A percentile compares a stretch with the other conserved stretches of the same genome.
phyloP scores from a whole-genome alignment of 2,888 invertebrate genomes.

The Hirtodrosophila histrioides region DNA sequence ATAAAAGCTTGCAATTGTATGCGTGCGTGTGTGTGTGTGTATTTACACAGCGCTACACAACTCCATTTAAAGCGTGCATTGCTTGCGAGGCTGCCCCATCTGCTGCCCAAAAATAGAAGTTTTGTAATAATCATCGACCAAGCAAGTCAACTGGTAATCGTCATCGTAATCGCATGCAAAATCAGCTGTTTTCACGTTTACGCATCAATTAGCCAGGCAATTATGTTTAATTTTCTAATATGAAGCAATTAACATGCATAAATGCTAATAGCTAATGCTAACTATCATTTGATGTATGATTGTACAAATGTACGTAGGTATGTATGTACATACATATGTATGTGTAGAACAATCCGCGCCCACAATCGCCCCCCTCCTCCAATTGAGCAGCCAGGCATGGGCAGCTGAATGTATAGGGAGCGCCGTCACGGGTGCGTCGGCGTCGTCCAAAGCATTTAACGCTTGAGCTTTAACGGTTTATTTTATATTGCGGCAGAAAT shows the following conservation, averaged over 20 bases:
- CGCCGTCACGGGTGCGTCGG: slow-evolving; percentile 50
- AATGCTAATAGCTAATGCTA: slow-evolving; percentile 30
- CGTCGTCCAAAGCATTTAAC: slow-evolving; percentile 42
- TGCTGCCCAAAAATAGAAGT: slow-evolving; percentile 48
- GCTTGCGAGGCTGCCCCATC: slow-evolving; percentile 36
- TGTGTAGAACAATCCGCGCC: slow-evolving; percentile 4
- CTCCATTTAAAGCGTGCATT: slow-evolving; percentile 39
- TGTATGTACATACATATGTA: background rate
- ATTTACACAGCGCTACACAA: slow-evolving; percentile 26
- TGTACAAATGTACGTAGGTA: slow-evolving; percentile 5
- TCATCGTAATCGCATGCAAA: slow-evolving; percentile 6
- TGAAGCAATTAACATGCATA: slow-evolving; percentile 33
- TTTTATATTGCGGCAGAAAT: slow-evolving; percentile 49
- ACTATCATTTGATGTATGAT: background rate
- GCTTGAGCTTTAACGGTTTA: slow-evolving; percentile 68
- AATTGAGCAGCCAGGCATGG: slow-evolving; percentile 29
- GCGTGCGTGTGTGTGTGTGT: slow-evolving; percentile 8
- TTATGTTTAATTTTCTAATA: slow-evolving; percentile 35
- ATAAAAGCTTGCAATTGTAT: slow-evolving; percentile 21
- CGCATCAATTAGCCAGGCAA: slow-evolving; percentile 36
- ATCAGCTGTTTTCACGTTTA: slow-evolving; percentile 32
- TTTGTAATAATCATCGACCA: slow-evolving; percentile 18
- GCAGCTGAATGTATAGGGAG: slow-evolving; percentile 2
- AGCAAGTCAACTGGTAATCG: slow-evolving; percentile 18
- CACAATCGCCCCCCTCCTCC: slow-evolving; percentile 19